Evolutionary conservation across 2,113 vertebrate species (phyloP), one percentile per base, ranked within the genome.

Genomic region (Daboia siamensis): DNA sequence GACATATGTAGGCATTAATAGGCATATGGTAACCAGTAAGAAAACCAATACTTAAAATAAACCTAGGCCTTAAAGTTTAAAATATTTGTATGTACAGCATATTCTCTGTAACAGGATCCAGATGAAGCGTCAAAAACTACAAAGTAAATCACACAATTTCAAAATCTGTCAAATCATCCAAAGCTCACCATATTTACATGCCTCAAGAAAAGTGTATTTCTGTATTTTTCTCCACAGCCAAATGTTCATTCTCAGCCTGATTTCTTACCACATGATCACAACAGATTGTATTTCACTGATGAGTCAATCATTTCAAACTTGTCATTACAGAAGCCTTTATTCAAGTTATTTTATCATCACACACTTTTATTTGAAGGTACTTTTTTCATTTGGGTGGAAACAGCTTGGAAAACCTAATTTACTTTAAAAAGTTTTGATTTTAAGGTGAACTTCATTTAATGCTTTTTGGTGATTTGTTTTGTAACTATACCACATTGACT

Each of bases 271-370:
- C 89, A 44, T 90, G 88, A 96, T 93, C 59, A 80, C 95, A 96
- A 97, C 95, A 98, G 97, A 98, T 94, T 97, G 95, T 46, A 96
- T 95, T 97, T 97, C 97, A 97, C 96, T 97, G 96, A 97, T 96
- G 95, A 95, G 93, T 97, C 97, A 91, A 94, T 95, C 95, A 84
- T 96, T 97, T 96, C 17, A 95, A 95, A 96, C 94, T 74, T 93
- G 85, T 94, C 64, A 69, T 96, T 95, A 95, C 96, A 97, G 97
- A 97, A 94, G 95, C 92, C 95, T 95, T 93, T 94, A 95, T 94
- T 94, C 93, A 97, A 96, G 96, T 93, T 92, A 48, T 95, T 86
- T 92, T 84, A 46, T 93, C 90, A 59, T 87, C 87, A 89, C 0
- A 0, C 90, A 94, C 61, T 96, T 96, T 87, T 94, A 94, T 96